Evolutionary conservation across 2,113 vertebrate genomes (phyloP).

Genomic region (Emydocephalus ijimae): DNA sequence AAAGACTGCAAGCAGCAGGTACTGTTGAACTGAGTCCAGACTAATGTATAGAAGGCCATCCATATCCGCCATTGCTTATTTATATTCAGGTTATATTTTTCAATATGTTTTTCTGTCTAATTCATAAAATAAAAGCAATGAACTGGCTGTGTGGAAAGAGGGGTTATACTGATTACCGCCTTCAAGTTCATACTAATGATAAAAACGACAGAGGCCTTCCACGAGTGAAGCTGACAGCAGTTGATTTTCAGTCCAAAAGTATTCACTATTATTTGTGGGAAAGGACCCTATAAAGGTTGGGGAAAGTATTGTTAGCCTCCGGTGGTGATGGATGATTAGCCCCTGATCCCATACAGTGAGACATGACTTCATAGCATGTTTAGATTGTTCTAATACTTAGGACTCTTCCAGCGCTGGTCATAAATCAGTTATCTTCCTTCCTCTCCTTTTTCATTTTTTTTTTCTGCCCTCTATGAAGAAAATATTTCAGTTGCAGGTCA

Average conservation of each 20-base stretch:
- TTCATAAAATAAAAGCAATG: slow-evolving; percentile 5
- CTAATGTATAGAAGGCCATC: neutral
- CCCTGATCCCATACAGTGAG: slow-evolving; percentile 79
- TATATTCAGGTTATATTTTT: neutral
- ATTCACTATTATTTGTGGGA: slow-evolving; percentile 79
- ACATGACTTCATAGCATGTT: slow-evolving; percentile 86
- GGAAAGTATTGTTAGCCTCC: slow-evolving; percentile 76
- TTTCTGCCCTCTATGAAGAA: slow-evolving; percentile 58
- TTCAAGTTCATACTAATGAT: slow-evolving; percentile 58
- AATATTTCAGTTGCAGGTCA: slow-evolving; percentile 81
- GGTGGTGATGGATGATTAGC: slow-evolving; percentile 79
- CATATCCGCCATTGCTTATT: neutral
- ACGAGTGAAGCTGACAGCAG: slow-evolving; percentile 74
- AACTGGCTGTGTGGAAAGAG: neutral
- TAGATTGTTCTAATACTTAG: slow-evolving; percentile 84
- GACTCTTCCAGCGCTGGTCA: slow-evolving; percentile 81
- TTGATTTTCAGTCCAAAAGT: slow-evolving; percentile 82
- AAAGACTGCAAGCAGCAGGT: neutral
- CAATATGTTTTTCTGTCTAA: neutral
- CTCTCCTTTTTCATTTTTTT: slow-evolving; percentile 49
- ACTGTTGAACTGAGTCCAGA: neutral
- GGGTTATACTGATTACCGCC: slow-evolving; percentile 28
- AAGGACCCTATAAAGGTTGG: slow-evolving; percentile 77
- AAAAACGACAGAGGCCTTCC: slow-evolving; percentile 68
- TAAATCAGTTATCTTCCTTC: slow-evolving; percentile 83